Evolutionary conservation across 37 sponge, comb jelly and placozoan species (phyloP).

Genomic region (Ephydatia muelleri): DNA sequence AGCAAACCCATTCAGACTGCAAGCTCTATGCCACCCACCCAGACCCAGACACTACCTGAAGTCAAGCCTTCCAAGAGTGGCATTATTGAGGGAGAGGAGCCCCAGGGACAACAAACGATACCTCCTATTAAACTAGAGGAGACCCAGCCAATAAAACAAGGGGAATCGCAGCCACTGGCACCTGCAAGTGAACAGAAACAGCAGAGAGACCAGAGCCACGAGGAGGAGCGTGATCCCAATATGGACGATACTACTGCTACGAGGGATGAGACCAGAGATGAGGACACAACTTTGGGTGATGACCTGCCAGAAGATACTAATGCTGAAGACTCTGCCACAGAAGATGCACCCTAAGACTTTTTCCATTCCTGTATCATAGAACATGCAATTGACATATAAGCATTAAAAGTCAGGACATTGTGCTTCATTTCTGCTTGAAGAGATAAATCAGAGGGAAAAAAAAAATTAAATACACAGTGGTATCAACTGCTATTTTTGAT

Average conservation of each 20-base stretch:
- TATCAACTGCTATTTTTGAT: no score
- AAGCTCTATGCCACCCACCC: conserved; percentile 22
- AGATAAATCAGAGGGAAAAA: no score
- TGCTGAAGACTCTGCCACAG: neutral
- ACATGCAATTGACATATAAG: no score
- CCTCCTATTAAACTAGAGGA: neutral
- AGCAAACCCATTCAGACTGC: conserved; percentile 17
- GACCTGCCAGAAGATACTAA: conserved; percentile 8
- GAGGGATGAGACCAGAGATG: neutral
- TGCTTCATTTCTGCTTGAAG: no score
- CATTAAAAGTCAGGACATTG: no score
- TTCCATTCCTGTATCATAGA: no score
- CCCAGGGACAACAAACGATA: neutral
- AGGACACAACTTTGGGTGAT: neutral
- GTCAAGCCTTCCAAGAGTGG: neutral
- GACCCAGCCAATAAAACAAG: neutral
- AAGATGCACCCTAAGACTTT: neutral
- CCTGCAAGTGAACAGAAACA: neutral
- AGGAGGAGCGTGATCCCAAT: neutral
- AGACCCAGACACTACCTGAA: conserved; percentile 17
- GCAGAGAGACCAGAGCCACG: neutral
- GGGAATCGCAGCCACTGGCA: neutral
- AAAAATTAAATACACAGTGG: no score
- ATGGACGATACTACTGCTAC: neutral
- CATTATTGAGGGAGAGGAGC: neutral